These are phyloP conservation scores for Propithecus deckenii DNA, from an alignment of 2,797 vertebrate genomes.

Conservation along the genomic window DNA sequence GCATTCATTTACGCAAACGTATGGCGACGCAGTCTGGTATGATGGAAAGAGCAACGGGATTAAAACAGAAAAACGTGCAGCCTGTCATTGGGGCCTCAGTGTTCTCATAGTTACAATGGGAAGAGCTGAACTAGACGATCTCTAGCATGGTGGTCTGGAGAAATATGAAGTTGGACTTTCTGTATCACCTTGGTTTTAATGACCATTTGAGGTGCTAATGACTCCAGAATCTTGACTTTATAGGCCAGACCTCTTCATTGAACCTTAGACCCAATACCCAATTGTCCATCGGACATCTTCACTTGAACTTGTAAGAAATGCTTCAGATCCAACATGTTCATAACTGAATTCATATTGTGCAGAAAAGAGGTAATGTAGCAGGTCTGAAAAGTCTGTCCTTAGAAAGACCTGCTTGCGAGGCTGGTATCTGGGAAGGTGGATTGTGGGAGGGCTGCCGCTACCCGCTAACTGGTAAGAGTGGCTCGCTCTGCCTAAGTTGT, in stretches of 20 bases:
- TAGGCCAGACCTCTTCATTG: not conserved
- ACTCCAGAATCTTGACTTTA: not conserved
- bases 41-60: not conserved
- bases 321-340: not conserved
- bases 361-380: not conserved
- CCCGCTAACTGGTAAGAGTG: not conserved
- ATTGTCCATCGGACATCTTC: not conserved
- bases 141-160: not conserved
- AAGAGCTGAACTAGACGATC: not conserved
- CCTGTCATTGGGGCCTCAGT: accelerated
- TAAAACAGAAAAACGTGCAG: not conserved
- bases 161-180: not conserved
- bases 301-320: not conserved
- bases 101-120: not conserved
- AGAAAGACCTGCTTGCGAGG: not conserved
- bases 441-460: not conserved
- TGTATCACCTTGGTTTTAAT: not conserved
- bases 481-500: not conserved
- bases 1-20: not conserved
- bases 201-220: not conserved
- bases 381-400: not conserved
- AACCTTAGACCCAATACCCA: not conserved
- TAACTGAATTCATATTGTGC: not conserved
- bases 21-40: not conserved
- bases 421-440: not conserved